A percentile compares a stretch with the other conserved stretches of the same genome.
phyloP scores from a whole-genome alignment of 2,113 vertebrate genomes.

The Myrmophylax atrothorax region DNA sequence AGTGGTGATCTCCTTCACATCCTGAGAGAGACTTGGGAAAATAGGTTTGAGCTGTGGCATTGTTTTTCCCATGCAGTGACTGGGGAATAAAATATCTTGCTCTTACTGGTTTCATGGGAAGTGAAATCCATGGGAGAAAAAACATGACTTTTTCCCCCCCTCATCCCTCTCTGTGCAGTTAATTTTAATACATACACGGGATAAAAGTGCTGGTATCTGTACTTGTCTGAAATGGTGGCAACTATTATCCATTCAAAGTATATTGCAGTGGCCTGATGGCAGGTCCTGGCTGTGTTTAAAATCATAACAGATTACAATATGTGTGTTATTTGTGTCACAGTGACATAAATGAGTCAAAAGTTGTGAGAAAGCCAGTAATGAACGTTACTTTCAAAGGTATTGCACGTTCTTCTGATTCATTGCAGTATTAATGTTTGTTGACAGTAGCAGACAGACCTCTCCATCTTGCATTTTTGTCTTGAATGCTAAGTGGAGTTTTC shows the following conservation, averaged over 20 bases:
- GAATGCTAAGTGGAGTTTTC: not conserved
- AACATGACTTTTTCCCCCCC: accelerated
- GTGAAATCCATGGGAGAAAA: not conserved
- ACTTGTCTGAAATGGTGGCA: not conserved
- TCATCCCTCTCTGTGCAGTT: not conserved
- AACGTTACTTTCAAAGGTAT: not conserved
- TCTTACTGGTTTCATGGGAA: not conserved
- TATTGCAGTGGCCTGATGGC: not conserved
- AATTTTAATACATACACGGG: not conserved
- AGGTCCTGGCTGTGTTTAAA: not conserved
- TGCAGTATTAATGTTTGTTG: not conserved
- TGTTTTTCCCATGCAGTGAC: not conserved
- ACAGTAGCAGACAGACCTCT: not conserved
- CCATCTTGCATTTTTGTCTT: not conserved
- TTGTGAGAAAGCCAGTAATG: not conserved
- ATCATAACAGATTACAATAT: accelerated
- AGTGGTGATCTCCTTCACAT: not conserved
- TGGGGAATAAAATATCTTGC: not conserved
- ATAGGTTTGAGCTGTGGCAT: not conserved
- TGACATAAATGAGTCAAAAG: not conserved
- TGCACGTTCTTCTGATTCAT: not conserved
- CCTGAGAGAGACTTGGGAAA: not conserved
- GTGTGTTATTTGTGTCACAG: not conserved
- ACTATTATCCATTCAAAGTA: not conserved
- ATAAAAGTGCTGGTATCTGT: not conserved